phyloP scores from a whole-genome alignment of 2,888 invertebrate species.

The Spilarctia lutea region DNA sequence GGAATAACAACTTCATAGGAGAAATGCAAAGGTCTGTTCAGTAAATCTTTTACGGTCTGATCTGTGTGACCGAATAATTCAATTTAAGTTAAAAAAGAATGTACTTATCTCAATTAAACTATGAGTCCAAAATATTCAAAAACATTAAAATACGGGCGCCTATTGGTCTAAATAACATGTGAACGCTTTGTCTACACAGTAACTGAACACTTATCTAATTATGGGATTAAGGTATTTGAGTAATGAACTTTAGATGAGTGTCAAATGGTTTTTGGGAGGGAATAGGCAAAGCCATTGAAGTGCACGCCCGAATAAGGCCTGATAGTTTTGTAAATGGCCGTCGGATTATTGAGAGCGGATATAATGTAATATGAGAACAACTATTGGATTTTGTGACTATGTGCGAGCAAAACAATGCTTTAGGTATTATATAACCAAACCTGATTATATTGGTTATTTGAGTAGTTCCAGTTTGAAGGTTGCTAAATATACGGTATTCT shows the following conservation, averaged over 20 bases:
- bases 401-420: conserved; percentile 61
- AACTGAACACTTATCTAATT: conserved; percentile 75
- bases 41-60: neutral
- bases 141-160: neutral
- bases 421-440: conserved; percentile 43
- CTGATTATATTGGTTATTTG: conserved; percentile 19
- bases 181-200: conserved; percentile 59
- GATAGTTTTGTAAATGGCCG: conserved; percentile 76
- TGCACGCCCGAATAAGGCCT: conserved; percentile 82
- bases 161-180: conserved; percentile 17
- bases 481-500: neutral
- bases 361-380: conserved; percentile 75
- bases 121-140: neutral
- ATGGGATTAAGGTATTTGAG: conserved; percentile 76
- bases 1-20: neutral
- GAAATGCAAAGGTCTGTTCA: neutral
- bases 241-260: conserved; percentile 81
- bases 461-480: conserved; percentile 2
- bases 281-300: conserved; percentile 81
- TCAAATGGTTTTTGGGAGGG: conserved; percentile 79
- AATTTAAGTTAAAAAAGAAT: neutral
- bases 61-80: too few relatives aligned
- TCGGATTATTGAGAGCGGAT: conserved; percentile 76
- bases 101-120: neutral
- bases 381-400: conserved; percentile 74